Percentiles rank a stretch among this genome's conserved stretches.
phyloP scores from a whole-genome alignment of 2,113 vertebrate genomes.

The Oryzias javanicus region DNA sequence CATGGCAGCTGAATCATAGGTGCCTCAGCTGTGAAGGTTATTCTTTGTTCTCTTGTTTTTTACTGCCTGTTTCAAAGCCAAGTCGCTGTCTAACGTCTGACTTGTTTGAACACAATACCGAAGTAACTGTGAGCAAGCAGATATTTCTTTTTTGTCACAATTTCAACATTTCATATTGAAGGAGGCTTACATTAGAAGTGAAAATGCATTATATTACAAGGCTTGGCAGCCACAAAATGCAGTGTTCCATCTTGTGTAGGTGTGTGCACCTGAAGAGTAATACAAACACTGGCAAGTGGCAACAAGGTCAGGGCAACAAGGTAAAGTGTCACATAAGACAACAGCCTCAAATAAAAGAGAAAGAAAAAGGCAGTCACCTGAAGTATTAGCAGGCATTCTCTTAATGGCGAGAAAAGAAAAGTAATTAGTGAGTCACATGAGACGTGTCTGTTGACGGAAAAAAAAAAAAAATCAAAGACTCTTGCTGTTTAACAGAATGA shows the following conservation, averaged over 20 bases:
- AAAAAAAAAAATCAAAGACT: slow-evolving; percentile 14
- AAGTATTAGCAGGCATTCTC: slow-evolving; percentile 3
- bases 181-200: slow-evolving; percentile 1
- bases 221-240: neutral
- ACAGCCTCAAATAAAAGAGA: neutral
- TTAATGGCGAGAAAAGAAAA: slow-evolving; percentile 17
- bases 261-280: slow-evolving; percentile 14
- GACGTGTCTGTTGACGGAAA: slow-evolving; percentile 6
- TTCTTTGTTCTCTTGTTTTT: slow-evolving; percentile 44
- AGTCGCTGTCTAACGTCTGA: slow-evolving; percentile 24
- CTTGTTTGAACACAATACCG: slow-evolving; percentile 30
- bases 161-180: neutral
- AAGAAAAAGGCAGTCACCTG: neutral
- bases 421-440: slow-evolving; percentile 27
- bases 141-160: slow-evolving; percentile 8
- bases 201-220: slow-evolving; percentile 6
- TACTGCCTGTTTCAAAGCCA: slow-evolving; percentile 34
- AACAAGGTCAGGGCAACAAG: slow-evolving; percentile 33
- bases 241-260: slow-evolving; percentile 12
- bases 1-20: slow-evolving; percentile 35
- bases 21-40: slow-evolving; percentile 44
- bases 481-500: slow-evolving; percentile 8
- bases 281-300: slow-evolving; percentile 9
- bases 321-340: slow-evolving; percentile 12
- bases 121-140: slow-evolving; percentile 24